phyloP scores from a whole-genome alignment of 2,888 invertebrate genomes.

The Morpho deidamia region DNA sequence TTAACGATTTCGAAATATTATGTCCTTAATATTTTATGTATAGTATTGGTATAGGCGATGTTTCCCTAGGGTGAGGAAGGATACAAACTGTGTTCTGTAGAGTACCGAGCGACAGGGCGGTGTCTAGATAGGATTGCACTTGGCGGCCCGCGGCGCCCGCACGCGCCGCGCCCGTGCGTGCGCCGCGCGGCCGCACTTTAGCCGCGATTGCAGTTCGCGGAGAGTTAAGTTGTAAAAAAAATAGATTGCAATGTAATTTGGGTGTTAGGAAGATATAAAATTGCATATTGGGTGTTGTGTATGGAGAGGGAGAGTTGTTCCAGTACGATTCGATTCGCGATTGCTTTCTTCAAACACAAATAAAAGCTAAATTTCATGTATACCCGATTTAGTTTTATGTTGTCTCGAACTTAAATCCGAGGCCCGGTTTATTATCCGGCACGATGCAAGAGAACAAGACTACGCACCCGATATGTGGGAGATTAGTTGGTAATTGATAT shows the following conservation, averaged over 20 bases:
- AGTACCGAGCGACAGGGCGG: conserved; percentile 68
- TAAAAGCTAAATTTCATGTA: background rate
- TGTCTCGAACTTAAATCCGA: too few relatives aligned
- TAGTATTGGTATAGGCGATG: conserved; percentile 61
- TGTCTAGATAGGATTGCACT: conserved; percentile 65
- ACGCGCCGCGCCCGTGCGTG: conserved; percentile 7
- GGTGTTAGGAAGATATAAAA: conserved; percentile 56
- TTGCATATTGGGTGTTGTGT: conserved; percentile 74
- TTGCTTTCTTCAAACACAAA: background rate
- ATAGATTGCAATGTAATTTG: conserved; percentile 69
- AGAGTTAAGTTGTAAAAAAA: conserved; percentile 65
- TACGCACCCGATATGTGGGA: conserved; percentile 50
- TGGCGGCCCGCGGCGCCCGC: conserved; percentile 33
- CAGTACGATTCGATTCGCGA: conserved; percentile 12
- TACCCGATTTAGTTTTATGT: too few relatives aligned
- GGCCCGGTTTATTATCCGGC: too few relatives aligned
- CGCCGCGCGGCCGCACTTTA: conserved; percentile 24
- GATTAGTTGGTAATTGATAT: conserved; percentile 55
- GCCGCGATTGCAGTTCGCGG: conserved; percentile 47
- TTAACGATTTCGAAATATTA: conserved; percentile 68
- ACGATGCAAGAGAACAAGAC: background rate
- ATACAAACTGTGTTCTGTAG: conserved; percentile 76
- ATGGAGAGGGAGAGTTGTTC: conserved; percentile 41
- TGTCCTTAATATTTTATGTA: conserved; percentile 69
- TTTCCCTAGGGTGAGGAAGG: conserved; percentile 63